Evolutionary conservation across 1,140 invertebrate genomes (phyloP).

Genomic region (Musca domestica): DNA sequence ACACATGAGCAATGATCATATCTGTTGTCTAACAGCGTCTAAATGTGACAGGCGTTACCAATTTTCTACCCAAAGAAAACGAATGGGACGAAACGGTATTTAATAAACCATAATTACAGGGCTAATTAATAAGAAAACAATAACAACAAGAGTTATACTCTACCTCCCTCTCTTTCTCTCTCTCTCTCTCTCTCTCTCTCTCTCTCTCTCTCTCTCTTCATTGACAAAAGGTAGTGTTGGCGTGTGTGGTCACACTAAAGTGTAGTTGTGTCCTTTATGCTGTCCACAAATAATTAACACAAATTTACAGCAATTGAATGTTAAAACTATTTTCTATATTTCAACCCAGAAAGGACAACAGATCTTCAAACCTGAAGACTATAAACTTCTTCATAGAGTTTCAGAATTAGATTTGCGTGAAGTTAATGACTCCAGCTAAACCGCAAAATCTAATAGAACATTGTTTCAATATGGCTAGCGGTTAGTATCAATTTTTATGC

Average conservation of each 20-base stretch:
- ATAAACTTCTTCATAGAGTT: too few relatives aligned
- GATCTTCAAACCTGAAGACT: too few relatives aligned
- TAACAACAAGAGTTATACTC: background rate
- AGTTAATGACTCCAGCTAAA: conserved; percentile 16
- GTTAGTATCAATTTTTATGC: background rate
- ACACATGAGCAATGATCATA: background rate
- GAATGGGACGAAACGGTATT: background rate
- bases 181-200: too few relatives aligned
- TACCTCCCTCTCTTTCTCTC: too few relatives aligned
- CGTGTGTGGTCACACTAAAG: conserved; percentile 12
- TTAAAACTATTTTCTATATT: too few relatives aligned
- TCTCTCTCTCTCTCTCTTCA: too few relatives aligned
- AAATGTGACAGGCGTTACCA: conserved; percentile 21
- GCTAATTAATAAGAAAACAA: background rate
- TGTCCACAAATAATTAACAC: too few relatives aligned
- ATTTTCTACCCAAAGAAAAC: background rate
- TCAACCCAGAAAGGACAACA: too few relatives aligned
- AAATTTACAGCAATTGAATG: too few relatives aligned
- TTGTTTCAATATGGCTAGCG: background rate
- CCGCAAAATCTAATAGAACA: conserved; percentile 10
- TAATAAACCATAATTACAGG: conserved; percentile 19
- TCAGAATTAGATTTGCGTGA: too few relatives aligned
- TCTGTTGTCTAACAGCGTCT: background rate
- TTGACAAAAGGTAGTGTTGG: background rate
- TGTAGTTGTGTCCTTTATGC: background rate